phyloP scores from a whole-genome alignment of 2,888 invertebrate species.

The Leptinotarsa peninsularis region DNA sequence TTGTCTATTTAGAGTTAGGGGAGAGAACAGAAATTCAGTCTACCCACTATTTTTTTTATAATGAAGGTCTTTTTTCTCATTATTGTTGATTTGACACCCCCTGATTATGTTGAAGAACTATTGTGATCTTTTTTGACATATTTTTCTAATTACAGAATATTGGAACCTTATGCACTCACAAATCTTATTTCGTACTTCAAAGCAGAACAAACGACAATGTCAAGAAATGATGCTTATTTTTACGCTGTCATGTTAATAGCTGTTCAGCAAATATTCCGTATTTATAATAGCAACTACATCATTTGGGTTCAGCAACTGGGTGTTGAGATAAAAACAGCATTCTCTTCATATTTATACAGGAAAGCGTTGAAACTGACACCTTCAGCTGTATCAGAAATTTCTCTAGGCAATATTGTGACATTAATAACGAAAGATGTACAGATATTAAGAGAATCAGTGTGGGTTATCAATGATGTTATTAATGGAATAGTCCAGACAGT shows the following conservation, averaged over 20 bases:
- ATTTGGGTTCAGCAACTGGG: conserved; percentile 84
- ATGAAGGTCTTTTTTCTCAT: too few species aligned
- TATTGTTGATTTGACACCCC: too few species aligned
- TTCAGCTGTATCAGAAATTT: conserved; percentile 77
- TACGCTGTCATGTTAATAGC: conserved; percentile 76
- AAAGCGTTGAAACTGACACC: conserved; percentile 68
- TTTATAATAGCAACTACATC: conserved; percentile 81
- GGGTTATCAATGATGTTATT: conserved; percentile 92
- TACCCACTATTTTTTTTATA: too few species aligned
- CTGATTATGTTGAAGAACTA: too few species aligned
- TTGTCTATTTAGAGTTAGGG: too few species aligned
- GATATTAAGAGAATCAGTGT: conserved; percentile 87
- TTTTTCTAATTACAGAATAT: conserved; percentile 66
- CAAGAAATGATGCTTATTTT: conserved; percentile 72
- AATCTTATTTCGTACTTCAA: conserved; percentile 75
- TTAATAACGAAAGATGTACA: conserved; percentile 93
- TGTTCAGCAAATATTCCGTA: conserved; percentile 70
- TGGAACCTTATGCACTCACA: conserved; percentile 74
- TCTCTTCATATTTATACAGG: conserved; percentile 85
- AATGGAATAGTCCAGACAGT: conserved; percentile 87
- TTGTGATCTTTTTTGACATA: too few species aligned
- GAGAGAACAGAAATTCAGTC: too few species aligned
- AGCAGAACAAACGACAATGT: conserved; percentile 66
- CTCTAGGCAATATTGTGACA: conserved; percentile 81
- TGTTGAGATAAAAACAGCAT: conserved; percentile 85